These are phyloP conservation scores for Thalassophryne amazonica DNA, from an alignment of 2,797 vertebrate genomes.

Conservation along the genomic window DNA sequence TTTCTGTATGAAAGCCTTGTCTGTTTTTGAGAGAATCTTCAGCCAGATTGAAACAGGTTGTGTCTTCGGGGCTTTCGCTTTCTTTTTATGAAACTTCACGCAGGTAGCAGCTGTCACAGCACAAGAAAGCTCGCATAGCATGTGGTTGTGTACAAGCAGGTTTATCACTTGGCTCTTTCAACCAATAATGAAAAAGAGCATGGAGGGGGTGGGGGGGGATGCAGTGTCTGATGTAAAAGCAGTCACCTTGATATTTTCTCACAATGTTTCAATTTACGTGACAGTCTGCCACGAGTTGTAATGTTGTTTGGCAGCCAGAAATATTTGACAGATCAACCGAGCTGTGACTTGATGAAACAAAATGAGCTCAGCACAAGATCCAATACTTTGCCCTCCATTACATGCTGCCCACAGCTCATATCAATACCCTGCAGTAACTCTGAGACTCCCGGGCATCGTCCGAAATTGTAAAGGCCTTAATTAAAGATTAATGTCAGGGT, in stretches of 20 bases:
- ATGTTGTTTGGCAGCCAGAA: too few species aligned
- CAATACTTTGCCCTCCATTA: conserved; percentile 20
- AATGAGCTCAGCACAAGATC: conserved; percentile 48
- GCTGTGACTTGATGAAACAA: conserved; percentile 56
- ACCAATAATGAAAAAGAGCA: conserved; percentile 3
- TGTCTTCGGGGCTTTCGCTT: conserved; percentile 40
- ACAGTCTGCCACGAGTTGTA: conserved; percentile 9
- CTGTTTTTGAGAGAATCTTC: conserved; percentile 36
- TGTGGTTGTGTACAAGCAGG: conserved; percentile 19
- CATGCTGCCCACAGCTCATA: conserved; percentile 21
- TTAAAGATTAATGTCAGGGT: conserved; percentile 77
- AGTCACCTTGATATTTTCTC: conserved; percentile 20
- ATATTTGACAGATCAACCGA: conserved; percentile 28
- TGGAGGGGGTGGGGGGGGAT: rapidly evolving
- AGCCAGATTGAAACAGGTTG: conserved; percentile 48
- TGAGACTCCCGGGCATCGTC: conserved; percentile 44
- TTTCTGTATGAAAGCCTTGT: conserved; percentile 31
- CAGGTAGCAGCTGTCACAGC: conserved; percentile 59
- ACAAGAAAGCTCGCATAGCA: conserved; percentile 22
- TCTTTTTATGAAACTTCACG: conserved; percentile 56
- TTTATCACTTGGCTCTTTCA: conserved; percentile 35
- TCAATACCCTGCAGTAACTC: conserved; percentile 43
- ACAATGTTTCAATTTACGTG: background rate
- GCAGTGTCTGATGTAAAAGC: background rate
- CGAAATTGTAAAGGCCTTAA: conserved; percentile 69